A percentile compares a stretch with the other conserved stretches of the same genome.
Conservation (phyloP, 2,888 invertebrate genomes). For the Drosophila stalkeri region DNA sequence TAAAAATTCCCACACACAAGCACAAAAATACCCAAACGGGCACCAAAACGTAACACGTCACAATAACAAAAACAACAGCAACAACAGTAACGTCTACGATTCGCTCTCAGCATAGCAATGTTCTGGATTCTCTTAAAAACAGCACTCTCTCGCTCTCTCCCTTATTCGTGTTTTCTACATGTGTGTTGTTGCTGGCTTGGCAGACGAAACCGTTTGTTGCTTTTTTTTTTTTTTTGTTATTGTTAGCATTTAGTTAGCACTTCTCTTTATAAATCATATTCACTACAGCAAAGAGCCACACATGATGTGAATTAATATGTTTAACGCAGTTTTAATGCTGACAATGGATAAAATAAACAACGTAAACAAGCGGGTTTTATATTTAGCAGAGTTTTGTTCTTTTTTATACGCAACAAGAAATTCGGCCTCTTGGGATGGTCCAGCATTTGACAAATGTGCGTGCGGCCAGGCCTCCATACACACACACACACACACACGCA, state of each 20-base stretch:
- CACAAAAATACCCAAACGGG: constrained; percentile 36
- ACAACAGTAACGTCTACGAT: constrained; percentile 35
- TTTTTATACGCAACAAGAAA: constrained; percentile 1
- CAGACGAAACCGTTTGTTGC: constrained; percentile 24
- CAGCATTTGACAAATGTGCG: constrained; percentile 40
- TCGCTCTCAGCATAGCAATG: constrained; percentile 22
- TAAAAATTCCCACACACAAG: constrained; percentile 63
- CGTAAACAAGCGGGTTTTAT: constrained; percentile 27
- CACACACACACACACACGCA: constrained; percentile 23
- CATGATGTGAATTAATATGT: constrained; percentile 32
- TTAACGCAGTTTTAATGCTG: constrained; percentile 35
- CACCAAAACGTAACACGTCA: constrained; percentile 57
- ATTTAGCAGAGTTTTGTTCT: constrained; percentile 26
- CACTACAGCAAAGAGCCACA: constrained; percentile 10
- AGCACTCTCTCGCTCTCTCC: neutral
- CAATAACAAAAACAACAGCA: constrained; percentile 48
- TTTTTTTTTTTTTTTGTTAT: constrained; percentile 33
- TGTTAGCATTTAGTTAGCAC: constrained; percentile 64
- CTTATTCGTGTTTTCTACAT: neutral
- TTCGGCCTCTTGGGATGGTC: constrained; percentile 28
- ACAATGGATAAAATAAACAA: constrained; percentile 36
- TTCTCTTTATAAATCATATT: constrained; percentile 41
- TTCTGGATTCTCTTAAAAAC: constrained; percentile 18
- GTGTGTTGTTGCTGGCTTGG: constrained; percentile 26
- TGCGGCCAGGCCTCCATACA: constrained; percentile 54